Evolutionary conservation across 2,888 invertebrate species (phyloP).

Genomic region (Plemyria rubiginata): DNA sequence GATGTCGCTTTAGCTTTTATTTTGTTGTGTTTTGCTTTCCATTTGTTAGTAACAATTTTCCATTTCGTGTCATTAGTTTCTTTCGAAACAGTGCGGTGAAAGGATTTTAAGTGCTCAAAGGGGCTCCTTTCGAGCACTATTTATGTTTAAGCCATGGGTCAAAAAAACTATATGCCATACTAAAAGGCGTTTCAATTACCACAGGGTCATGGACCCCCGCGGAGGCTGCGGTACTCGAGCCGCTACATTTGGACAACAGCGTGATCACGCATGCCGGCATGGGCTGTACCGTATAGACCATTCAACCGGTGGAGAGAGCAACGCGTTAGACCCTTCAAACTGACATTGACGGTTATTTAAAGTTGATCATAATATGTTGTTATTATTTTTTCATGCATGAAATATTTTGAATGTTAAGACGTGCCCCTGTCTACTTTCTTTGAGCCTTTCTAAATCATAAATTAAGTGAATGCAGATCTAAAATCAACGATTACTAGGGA

Average conservation of each 20-base stretch:
- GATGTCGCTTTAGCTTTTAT: no score
- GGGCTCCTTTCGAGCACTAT: no score
- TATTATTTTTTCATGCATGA: no score
- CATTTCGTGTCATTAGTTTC: no score
- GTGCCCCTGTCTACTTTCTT: no score
- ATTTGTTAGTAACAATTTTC: no score
- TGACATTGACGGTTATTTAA: not conserved
- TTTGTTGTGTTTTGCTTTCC: no score
- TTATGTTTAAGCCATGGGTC: no score
- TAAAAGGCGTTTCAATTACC: not conserved
- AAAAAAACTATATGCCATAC: not conserved
- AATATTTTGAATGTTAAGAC: no score
- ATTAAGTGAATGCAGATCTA: not conserved
- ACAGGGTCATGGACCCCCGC: constrained; percentile 18
- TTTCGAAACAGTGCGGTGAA: no score
- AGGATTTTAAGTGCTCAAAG: no score
- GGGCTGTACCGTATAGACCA: not conserved
- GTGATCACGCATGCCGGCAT: constrained; percentile 46
- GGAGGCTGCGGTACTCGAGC: constrained; percentile 21
- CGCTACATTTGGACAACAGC: constrained; percentile 50
- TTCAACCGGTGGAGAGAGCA: not conserved
- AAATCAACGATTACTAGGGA: no score
- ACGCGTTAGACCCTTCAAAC: not conserved
- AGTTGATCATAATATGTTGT: not conserved
- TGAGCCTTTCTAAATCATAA: not conserved